Percentiles rank a stretch among this genome's conserved stretches.
Evolutionary conservation across 2,797 vertebrate species (phyloP).

Genomic region (Pangasius sanitwongsei): DNA sequence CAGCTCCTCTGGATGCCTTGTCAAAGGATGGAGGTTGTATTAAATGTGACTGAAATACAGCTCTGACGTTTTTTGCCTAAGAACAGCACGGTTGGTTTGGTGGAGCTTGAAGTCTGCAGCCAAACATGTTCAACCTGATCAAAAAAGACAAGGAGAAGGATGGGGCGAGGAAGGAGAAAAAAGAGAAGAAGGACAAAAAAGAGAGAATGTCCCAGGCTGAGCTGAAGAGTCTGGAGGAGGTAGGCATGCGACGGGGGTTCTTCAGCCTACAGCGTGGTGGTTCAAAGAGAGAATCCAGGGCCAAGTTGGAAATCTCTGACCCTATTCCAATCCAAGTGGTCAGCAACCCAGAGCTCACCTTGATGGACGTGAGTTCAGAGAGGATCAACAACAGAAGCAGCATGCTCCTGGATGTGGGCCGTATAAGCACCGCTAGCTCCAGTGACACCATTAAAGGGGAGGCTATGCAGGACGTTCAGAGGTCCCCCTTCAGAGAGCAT

Average conservation of each 20-base stretch:
- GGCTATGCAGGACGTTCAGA: conserved; percentile 70
- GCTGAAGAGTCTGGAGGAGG: conserved; percentile 86
- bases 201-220: conserved; percentile 79
- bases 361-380: conserved; percentile 81
- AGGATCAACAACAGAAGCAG: conserved; percentile 63
- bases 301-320: conserved; percentile 91
- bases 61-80: conserved; percentile 21
- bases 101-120: conserved; percentile 11
- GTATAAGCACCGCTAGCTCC: conserved; percentile 78
- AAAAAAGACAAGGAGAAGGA: conserved; percentile 78
- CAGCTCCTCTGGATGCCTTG: neutral
- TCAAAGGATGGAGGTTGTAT: conserved; percentile 20
- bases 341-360: conserved; percentile 83
- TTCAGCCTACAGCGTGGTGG: conserved; percentile 87
- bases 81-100: conserved; percentile 25
- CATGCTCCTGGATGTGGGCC: conserved; percentile 75
- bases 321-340: conserved; percentile 96
- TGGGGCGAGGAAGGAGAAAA: conserved; percentile 72
- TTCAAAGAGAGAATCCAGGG: conserved; percentile 85
- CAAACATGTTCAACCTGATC: conserved; percentile 77
- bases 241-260: conserved; percentile 91
- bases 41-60: conserved; percentile 26
- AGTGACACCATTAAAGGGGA: conserved; percentile 78
- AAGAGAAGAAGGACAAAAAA: conserved; percentile 78
- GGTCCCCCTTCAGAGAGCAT: conserved; percentile 86